Evolutionary conservation across 2,113 vertebrate genomes (phyloP).

Genomic region (Engraulis encrasicolus): DNA sequence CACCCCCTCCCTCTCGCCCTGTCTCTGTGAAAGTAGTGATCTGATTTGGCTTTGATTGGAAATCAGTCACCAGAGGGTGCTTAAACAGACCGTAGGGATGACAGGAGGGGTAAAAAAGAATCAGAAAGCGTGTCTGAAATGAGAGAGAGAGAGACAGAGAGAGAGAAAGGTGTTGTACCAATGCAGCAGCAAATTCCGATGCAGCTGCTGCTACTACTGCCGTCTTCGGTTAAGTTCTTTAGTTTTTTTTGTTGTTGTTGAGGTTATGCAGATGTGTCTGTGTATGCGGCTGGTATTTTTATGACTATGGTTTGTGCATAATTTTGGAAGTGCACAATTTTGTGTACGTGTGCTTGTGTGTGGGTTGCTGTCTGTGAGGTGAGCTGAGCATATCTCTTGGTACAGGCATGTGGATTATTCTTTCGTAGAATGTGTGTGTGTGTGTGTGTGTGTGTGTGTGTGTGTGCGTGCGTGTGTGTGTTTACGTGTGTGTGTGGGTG

Average conservation of each 20-base stretch:
- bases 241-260: not conserved
- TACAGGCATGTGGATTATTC: not conserved
- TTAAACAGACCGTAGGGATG: not conserved
- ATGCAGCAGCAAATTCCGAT: too few species aligned
- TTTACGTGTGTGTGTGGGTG: constrained; percentile 30
- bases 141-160: not conserved
- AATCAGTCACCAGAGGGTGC: not conserved
- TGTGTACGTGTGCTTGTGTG: not conserved
- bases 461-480: constrained; percentile 2
- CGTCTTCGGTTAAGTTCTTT: not conserved
- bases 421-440: not conserved
- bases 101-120: not conserved
- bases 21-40: not conserved
- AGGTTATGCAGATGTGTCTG: not conserved
- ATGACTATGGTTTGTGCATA: not conserved
- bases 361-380: constrained; percentile 3
- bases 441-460: not conserved
- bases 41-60: constrained; percentile 3
- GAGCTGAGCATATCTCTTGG: not conserved
- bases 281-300: not conserved
- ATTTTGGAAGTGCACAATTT: not conserved
- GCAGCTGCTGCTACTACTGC: too few species aligned
- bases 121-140: not conserved
- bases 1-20: not conserved
- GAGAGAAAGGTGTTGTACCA: not conserved